Base-by-base conservation (phyloP, 2,888 invertebrate genomes). In the Drosophila lutescens region DNA sequence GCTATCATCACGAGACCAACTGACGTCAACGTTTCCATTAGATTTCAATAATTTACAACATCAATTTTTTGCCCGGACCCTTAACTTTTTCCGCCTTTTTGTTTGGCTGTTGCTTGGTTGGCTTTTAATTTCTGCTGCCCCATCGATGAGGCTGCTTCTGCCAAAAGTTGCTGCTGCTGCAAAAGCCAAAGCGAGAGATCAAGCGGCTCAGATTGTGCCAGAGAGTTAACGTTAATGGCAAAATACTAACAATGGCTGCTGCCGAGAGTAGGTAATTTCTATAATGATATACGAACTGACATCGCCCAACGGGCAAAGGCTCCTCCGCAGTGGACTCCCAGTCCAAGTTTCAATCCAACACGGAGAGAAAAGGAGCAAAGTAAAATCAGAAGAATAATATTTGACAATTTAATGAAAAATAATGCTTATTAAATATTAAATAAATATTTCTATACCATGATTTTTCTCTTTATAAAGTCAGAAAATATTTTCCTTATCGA, bases 201-300 rank as follows among this genome's bases (percentile, higher is more conserved):
- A 69, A 66, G 51, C 78, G 79, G 68, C 50, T 65, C 74, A 81
- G 83, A 84, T 84, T 84, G 85, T 81, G 85, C 74, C 83, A 79
- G 74, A 81, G 83, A 84, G 83, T 86, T 84, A 84, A 84, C 83
- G 85, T 84, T 86, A 86, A 84, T 84, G 86, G 87, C 84, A 80
- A 82, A 80, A 78, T 77, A 78, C 84, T 87, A 84, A 87, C 84
- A 84, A 84, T 84, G 83, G 87, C 81, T 61, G 74, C 54, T 58
- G 63, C 74, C 81, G 76, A 81, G 84, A 83, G 81, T 81, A 78
- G 84, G 88, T 89, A 88, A 88, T 88, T 88, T 89, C 89, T 86
- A 88, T 85, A 88, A 88, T 88, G 89, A 86, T 89, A 86, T 89
- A 89, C 89, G 84, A 83, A 87, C 86, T 82, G 74, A 85, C 81